Evolutionary conservation across 2,888 invertebrate species (phyloP).

Genomic region (Rhimphoctona megacephalus): DNA sequence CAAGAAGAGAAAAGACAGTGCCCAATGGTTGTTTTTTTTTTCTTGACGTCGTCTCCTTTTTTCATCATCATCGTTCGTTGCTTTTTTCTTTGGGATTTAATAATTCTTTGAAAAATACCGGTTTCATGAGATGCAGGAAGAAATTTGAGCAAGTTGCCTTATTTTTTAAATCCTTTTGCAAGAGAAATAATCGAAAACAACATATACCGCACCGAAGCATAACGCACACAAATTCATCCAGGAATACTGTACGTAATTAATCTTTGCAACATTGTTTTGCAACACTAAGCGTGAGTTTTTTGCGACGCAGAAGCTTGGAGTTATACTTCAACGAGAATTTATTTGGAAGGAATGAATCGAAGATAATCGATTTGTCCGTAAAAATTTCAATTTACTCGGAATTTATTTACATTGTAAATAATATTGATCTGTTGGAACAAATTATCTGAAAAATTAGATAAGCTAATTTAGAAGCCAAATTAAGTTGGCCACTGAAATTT

Average conservation of each 20-base stretch:
- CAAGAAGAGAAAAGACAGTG: conserved; percentile 77
- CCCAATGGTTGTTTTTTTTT: conserved; percentile 45
- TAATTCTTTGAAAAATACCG: conserved; percentile 8
- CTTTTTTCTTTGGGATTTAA: background rate
- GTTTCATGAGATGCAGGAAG: background rate
- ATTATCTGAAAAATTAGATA: background rate
- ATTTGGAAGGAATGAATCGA: background rate
- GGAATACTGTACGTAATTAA: background rate
- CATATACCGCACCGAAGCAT: conserved; percentile 4
- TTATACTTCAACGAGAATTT: conserved; percentile 10
- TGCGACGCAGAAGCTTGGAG: conserved; percentile 32
- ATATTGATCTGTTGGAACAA: background rate
- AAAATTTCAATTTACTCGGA: background rate
- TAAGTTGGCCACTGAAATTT: background rate
- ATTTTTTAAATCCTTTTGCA: background rate
- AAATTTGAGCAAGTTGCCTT: background rate
- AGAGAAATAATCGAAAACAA: background rate
- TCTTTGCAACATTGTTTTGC: conserved; percentile 10
- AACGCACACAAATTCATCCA: conserved; percentile 17
- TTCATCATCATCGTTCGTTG: conserved; percentile 38
- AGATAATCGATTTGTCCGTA: background rate
- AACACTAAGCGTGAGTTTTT: conserved; percentile 55
- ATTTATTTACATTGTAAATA: background rate
- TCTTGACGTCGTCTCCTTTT: background rate
- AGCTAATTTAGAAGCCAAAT: background rate